Evolutionary conservation across 2,797 vertebrate genomes (phyloP).

Genomic region (Hypotaenidia okinawae): DNA sequence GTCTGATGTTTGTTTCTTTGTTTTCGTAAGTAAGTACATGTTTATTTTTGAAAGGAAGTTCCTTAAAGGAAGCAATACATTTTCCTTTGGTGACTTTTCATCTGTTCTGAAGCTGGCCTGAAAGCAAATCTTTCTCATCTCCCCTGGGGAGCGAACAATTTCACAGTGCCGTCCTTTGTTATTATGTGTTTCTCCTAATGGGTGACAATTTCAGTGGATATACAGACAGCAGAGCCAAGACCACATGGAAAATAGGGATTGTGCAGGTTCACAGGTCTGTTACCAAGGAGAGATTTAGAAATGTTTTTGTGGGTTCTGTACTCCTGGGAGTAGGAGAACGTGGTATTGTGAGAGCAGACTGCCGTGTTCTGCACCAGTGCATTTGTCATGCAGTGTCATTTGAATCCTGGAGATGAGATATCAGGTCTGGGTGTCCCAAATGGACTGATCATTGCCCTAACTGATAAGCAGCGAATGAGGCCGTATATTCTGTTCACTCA

Average conservation of each 20-base stretch:
- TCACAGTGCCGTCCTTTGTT: not conserved
- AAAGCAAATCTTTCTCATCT: not conserved
- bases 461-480: not conserved
- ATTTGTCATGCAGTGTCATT: not conserved
- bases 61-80: not conserved
- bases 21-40: not conserved
- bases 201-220: not conserved
- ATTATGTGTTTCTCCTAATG: not conserved
- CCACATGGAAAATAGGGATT: not conserved
- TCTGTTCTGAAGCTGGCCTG: not conserved
- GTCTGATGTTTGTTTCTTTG: slow-evolving; percentile 4
- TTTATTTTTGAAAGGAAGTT: slow-evolving; percentile 22
- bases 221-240: not conserved
- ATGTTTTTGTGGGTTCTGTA: not conserved
- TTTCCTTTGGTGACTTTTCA: not conserved
- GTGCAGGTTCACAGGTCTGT: not conserved
- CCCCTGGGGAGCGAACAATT: not conserved
- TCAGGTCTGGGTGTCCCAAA: not conserved
- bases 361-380: not conserved
- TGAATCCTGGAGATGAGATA: not conserved
- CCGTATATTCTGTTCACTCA: not conserved
- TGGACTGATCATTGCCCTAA: not conserved
- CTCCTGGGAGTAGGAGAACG: not conserved
- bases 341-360: not conserved
- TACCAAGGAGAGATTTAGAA: not conserved